A percentile compares a stretch with the other conserved stretches of the same genome.
These are phyloP conservation scores for Tursiops truncatus DNA, from an alignment of 2,113 vertebrate genomes.

Conservation along the genomic window DNA sequence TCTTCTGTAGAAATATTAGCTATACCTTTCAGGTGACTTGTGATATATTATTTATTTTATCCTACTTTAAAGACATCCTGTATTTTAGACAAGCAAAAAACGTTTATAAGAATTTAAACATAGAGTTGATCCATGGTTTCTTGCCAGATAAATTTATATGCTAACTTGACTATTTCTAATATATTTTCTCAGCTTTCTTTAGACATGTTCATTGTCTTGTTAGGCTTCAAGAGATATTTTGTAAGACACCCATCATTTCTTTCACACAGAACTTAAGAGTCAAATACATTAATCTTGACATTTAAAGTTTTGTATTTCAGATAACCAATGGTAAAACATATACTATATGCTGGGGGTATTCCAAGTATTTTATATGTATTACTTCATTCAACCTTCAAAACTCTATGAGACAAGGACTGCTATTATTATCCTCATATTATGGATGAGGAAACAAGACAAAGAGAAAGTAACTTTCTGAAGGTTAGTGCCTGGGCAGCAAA, in stretches of 20 bases:
- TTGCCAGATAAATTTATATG: neutral
- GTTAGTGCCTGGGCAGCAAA: neutral
- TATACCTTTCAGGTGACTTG: neutral
- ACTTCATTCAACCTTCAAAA: neutral
- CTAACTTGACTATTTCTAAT: neutral
- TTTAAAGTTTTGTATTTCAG: neutral
- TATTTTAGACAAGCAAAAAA: neutral
- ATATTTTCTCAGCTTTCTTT: constrained; percentile 1
- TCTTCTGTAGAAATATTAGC: neutral
- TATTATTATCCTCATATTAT: neutral
- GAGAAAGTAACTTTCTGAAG: neutral
- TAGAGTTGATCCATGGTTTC: neutral
- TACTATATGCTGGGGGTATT: neutral
- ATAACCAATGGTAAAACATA: neutral
- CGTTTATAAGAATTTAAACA: neutral
- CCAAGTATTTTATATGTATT: neutral
- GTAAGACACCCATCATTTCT: neutral
- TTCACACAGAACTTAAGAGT: neutral
- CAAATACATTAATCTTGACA: neutral
- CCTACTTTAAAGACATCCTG: neutral
- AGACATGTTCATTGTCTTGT: neutral
- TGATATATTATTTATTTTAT: neutral
- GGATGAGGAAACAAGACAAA: neutral
- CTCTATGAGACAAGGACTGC: neutral
- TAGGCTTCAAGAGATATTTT: neutral